Evolutionary conservation across 2,113 vertebrate genomes (phyloP), one percentile per base, ranked within the genome.

Genomic region (Takifugu bimaculatus): DNA sequence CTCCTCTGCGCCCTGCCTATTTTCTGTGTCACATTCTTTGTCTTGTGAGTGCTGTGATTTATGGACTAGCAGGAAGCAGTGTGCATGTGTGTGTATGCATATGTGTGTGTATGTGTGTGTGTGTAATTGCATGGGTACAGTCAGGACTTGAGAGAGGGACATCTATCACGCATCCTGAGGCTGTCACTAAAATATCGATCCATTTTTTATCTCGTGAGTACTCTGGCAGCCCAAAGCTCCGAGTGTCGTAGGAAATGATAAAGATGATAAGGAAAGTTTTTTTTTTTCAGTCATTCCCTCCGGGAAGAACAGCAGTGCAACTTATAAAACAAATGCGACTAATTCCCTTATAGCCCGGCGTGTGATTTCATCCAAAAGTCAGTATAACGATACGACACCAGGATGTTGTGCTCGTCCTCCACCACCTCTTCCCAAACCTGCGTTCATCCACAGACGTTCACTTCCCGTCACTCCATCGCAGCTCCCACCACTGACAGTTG

Each of bases 1-100:
- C 72, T 53, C 43, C 4, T 51, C 61, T 74, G 53, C 92, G 90
- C 92, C 90, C 90, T 85, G 87, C 70, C 60, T 63, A 57, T 64
- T 79, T 45, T 56, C 67, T 44, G 52, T 71, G 79, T 85, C 78
- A 79, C 84, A 81, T 83, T 91, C 78, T 82, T 87, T 79, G 80
- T 80, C 80, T 85, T 76, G 75, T 70, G 77, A 85, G 76, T 5
- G 28, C 54, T 14, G 54, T 71, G 80, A 85, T 87, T 86, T 81
- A 85, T 85, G 77, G 70, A 62, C 4, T 1, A 80, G 70, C 58
- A 73, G 84, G 85, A 88, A 83, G 70, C 51, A 15, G 43, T 48
- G 52, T 50, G 50, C 48, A 48, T 51, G 52, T 39, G 35, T 39
- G 35, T 11, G 35, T 35, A 1, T 39, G 35, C 11, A 10, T 39